These are phyloP conservation scores for Dinothrombium tinctorium DNA, from an alignment of 1,140 invertebrate species.

Conservation along the genomic window DNA sequence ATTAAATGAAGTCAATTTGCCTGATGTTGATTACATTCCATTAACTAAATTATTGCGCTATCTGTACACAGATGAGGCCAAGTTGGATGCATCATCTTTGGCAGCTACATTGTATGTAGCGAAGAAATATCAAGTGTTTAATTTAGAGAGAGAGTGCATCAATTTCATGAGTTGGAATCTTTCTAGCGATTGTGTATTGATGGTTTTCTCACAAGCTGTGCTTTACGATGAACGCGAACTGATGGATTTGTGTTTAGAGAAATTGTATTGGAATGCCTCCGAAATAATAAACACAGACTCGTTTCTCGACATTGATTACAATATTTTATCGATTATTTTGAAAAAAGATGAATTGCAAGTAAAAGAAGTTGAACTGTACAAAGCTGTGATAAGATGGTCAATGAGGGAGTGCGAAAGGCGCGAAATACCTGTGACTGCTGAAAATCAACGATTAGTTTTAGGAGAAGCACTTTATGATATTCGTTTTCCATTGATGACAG, in stretches of 20 bases:
- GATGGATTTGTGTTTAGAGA: not conserved
- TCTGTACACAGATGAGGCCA: not conserved
- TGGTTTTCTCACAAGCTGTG: not conserved
- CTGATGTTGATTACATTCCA: not conserved
- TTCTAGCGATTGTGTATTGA: not conserved
- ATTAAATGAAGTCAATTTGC: not conserved
- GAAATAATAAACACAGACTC: not conserved
- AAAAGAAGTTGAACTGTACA: not conserved
- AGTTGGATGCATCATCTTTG: not conserved
- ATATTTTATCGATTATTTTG: not conserved
- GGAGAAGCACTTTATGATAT: not conserved
- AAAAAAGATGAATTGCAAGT: not conserved
- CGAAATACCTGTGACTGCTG: not conserved
- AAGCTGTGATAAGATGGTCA: not conserved
- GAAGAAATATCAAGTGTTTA: not conserved
- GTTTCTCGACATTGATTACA: not conserved
- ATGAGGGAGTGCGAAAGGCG: not conserved
- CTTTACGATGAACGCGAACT: conserved; percentile 5
- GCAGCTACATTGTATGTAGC: not conserved
- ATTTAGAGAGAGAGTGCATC: not conserved
- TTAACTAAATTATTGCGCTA: not conserved
- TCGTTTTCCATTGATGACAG: not conserved
- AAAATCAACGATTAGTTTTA: not conserved
- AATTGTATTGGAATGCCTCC: not conserved
- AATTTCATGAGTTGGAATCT: not conserved